Base-by-base conservation (phyloP, 23 tunicate species). In the Trididemnum nubilum region DNA sequence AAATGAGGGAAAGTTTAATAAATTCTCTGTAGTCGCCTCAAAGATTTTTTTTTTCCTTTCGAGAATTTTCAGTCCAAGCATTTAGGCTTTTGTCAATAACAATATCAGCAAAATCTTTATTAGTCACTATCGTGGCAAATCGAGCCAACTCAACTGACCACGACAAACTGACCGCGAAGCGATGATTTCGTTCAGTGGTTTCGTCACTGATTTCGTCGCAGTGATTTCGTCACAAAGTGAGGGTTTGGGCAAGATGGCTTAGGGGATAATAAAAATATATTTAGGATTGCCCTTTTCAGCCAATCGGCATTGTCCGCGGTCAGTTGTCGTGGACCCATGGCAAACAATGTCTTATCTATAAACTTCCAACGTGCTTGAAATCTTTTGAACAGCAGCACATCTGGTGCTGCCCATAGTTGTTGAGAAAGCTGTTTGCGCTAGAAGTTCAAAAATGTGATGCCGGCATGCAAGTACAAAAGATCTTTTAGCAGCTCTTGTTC, bases 351-450 rank as follows among this genome's bases (percentile, higher is more conserved):
- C 25, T 37, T 21, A 73, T 73, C 78, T 12, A 73, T 21, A 37
- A 39, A 37, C 29, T 38, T 27, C 78, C 78, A 73, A 5, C 39
- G 78, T 3, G 78, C 28, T 40, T 73, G 58, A 73, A 73, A 73
- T 73, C 78, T 33, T 73, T 73, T 73, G 58, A 73, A 73, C 5
- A 73, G 78, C 32, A 73, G 31, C 57, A 73, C 78, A 18, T 73
- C 78, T 22, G 78, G 78, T 73, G 57, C 78, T n/a, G 2, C 78
- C 78, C 58, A 73, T 37, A 21, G 24, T 73, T 37, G 78, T 37
- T n/a, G 57, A 2, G 25, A 73, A 73, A 12, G 78, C 78, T 73
- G 78, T 39, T 38, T 69, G 74, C n/a, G 58, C 57, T 21, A 73
- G 78, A 2, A 73, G 31, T 73, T 73, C 78, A 23, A 73, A n/a